Base-by-base conservation (phyloP, 1,140 invertebrate species). In the Papilio glaucus region DNA sequence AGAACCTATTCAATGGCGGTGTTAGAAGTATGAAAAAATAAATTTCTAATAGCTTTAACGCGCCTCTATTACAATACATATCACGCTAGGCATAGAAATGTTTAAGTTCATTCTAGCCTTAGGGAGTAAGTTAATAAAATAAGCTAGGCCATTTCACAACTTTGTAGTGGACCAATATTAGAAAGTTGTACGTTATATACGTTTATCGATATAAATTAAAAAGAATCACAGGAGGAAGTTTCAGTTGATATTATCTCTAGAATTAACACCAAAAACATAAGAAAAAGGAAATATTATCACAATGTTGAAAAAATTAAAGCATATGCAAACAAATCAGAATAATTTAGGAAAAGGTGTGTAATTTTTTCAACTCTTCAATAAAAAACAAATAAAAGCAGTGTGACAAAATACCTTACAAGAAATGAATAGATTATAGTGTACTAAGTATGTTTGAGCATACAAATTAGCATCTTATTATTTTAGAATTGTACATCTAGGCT, bases 121-220 rank as follows among this genome's bases (percentile, higher is more conserved):
- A 91, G 86, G 60, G 61, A 74, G 76, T 93, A 91, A 90, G 83
- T 82, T 88, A 86, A 85, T 73, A 74, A 49, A 78, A 76, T 90
- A 89, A 92, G 88, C 83, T 90, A 91, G 89, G 80, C 86, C 87
- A 84, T 83, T 92, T 91, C 88, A 89, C 84, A 88, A 93, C 86
- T 91, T 83, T 85, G 87, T 92, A 91, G 91, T 83, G 91, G 91
- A 93, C 91, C 91, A 93, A 92, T 93, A 91, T 93, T 92, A 93
- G 90, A 93, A 92, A 92, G 88, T 92, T 92, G 90, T 92, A 88
- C 89, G 82, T 88, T 78, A 84, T 75, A 81, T 77, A 78, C 76
- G 84, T 77, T n/a, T n/a, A 78, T 82, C 72, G 73, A 63, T 69
- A 26, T 69, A 61, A 37, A 76, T 65, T 53, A 60, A 67, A 65